Evolutionary conservation across 2,888 invertebrate genomes (phyloP).

Genomic region (Cataglyphis rosenhaueri): DNA sequence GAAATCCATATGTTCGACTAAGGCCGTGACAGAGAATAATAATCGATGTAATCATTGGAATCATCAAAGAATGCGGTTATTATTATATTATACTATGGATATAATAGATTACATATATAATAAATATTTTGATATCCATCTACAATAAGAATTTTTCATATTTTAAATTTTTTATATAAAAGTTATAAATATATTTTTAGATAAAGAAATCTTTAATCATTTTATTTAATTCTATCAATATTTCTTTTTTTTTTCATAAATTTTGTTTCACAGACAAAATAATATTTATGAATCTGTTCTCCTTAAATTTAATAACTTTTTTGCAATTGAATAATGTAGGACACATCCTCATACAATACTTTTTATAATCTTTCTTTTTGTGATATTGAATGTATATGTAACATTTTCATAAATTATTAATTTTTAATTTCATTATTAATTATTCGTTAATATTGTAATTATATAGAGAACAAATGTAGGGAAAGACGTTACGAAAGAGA

Average conservation of each 20-base stretch:
- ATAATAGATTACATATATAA: neutral
- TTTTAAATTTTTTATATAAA: neutral
- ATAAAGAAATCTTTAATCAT: neutral
- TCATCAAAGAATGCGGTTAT: neutral
- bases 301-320: neutral
- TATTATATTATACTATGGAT: neutral
- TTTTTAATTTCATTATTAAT: slow-evolving; percentile 4
- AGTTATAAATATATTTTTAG: neutral
- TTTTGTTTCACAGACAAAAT: neutral
- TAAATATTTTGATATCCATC: neutral
- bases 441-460: neutral
- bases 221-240: neutral
- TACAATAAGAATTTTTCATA: neutral
- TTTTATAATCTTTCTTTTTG: neutral
- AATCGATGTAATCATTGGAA: slow-evolving; percentile 12
- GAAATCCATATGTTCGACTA: slow-evolving; percentile 28
- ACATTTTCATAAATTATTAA: slow-evolving; percentile 24
- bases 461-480: neutral
- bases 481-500: slow-evolving; percentile 11
- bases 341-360: neutral
- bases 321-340: neutral
- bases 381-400: neutral
- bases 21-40: slow-evolving; percentile 19
- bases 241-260: neutral
- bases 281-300: neutral